Evolutionary conservation across 2,888 invertebrate genomes (phyloP).

Genomic region (Gibbula magus): DNA sequence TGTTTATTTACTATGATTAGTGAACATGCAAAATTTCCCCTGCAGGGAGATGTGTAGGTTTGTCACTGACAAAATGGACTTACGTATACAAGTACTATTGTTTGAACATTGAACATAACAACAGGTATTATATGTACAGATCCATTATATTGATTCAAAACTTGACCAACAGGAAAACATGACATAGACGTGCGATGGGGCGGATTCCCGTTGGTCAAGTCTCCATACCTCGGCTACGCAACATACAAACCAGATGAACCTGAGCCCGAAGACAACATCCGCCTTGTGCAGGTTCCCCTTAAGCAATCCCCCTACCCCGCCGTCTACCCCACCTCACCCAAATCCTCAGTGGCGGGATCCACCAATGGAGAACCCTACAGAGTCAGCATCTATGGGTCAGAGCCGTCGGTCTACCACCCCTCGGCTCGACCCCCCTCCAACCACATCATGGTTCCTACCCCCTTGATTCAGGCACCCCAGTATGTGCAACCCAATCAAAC

Average conservation of each 20-base stretch:
- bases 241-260: constrained; percentile 42
- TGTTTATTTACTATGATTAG: not conserved
- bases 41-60: not conserved
- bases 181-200: constrained; percentile 64
- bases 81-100: no score
- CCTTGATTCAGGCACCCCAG: not conserved
- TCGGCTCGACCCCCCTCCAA: not conserved
- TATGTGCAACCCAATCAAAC: not conserved
- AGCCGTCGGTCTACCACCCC: constrained; percentile 25
- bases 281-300: constrained; percentile 26
- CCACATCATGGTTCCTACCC: not conserved
- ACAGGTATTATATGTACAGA: not conserved
- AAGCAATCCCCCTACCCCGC: not conserved
- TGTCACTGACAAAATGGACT: not conserved
- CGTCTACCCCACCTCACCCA: not conserved
- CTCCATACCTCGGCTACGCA: constrained; percentile 61
- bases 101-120: not conserved
- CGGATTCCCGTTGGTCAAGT: constrained; percentile 54
- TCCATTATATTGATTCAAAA: no score
- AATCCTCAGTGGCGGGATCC: constrained; percentile 20
- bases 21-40: not conserved
- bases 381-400: constrained; percentile 22
- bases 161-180: constrained; percentile 53
- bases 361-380: constrained; percentile 26
- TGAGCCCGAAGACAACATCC: not conserved